A percentile compares a stretch with the other conserved stretches of the same genome.
These are phyloP conservation scores for Pipra filicauda DNA, from an alignment of 2,113 vertebrate species.

Conservation along the genomic window DNA sequence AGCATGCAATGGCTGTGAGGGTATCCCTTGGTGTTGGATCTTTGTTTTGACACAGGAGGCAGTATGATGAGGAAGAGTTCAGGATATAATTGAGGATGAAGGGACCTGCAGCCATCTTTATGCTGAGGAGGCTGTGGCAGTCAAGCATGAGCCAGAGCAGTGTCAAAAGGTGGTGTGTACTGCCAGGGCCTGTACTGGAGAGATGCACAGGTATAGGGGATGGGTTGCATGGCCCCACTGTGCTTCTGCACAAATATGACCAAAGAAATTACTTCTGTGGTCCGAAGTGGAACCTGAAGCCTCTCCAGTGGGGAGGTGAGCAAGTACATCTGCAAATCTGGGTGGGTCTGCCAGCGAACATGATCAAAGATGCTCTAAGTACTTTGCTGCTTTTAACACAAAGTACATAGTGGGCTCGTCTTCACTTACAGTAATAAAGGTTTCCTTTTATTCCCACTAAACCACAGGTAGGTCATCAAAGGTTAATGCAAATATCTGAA, in stretches of 20 bases:
- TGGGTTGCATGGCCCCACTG: background rate
- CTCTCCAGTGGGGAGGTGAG: background rate
- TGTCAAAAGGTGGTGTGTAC: fast-evolving
- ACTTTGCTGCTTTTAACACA: background rate
- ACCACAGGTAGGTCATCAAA: background rate
- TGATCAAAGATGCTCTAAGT: background rate
- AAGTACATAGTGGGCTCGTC: background rate
- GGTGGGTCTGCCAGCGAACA: background rate
- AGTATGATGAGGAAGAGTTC: background rate
- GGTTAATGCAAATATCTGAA: background rate
- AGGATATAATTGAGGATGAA: background rate
- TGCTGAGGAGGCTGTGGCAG: background rate
- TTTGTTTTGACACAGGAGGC: background rate
- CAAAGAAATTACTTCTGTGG: background rate
- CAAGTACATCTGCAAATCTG: background rate
- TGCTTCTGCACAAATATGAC: background rate
- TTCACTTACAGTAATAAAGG: background rate
- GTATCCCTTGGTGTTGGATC: background rate
- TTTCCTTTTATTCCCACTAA: background rate
- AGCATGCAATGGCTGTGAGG: background rate
- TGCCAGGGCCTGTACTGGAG: background rate
- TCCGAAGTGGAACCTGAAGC: background rate
- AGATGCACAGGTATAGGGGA: background rate
- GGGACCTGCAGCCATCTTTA: background rate
- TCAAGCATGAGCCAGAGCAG: background rate